phyloP scores from a whole-genome alignment of 2,797 vertebrate genomes.

The Echeneis naucrates region DNA sequence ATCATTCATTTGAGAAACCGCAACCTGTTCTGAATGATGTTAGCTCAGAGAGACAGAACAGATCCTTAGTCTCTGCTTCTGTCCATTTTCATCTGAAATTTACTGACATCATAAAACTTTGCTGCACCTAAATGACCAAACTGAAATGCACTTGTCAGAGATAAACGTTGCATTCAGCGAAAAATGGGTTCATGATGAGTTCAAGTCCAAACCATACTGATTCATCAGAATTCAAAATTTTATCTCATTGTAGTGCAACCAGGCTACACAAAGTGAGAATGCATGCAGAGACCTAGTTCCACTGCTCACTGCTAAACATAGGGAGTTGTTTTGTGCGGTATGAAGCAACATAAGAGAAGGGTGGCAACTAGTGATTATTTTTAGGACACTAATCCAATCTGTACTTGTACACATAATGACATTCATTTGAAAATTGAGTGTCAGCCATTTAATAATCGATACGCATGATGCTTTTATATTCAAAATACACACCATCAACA shows the following conservation, averaged over 20 bases:
- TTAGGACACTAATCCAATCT: neutral
- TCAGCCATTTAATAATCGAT: neutral
- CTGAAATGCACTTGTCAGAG: constrained; percentile 2
- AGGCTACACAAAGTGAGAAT: neutral
- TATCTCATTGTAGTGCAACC: neutral
- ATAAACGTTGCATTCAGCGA: constrained; percentile 5
- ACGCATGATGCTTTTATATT: neutral
- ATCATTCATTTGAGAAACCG: constrained; percentile 12
- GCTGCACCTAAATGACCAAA: constrained; percentile 9
- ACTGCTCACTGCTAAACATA: neutral
- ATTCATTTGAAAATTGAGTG: neutral
- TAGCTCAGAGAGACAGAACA: neutral
- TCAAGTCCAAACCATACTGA: constrained; percentile 20
- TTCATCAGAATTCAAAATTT: constrained; percentile 16
- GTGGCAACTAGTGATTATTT: neutral
- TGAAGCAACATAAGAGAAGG: neutral
- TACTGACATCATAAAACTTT: constrained; percentile 24
- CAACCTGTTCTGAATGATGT: constrained; percentile 4
- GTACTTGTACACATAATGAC: neutral
- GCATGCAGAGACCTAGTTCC: neutral
- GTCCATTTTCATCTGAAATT: constrained; percentile 25
- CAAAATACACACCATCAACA: no score
- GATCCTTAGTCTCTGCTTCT: constrained; percentile 22
- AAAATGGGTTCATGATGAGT: constrained; percentile 12
- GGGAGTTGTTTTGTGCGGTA: neutral